Conservation (phyloP, 2,888 invertebrate species). For the Smittia aterrima region DNA sequence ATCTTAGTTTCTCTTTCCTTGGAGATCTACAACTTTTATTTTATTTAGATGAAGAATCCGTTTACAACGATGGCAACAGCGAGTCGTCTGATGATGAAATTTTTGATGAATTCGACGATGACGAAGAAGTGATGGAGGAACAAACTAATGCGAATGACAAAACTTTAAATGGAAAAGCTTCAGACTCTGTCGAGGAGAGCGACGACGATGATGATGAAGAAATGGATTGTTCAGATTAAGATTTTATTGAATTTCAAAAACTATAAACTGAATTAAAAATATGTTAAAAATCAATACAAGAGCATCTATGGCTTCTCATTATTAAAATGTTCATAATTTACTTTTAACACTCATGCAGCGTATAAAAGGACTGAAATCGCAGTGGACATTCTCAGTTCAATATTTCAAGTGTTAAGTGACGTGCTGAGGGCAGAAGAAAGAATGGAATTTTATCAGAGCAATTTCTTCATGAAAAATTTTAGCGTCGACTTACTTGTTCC, state of each 20-base stretch:
- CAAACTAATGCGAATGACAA: neutral
- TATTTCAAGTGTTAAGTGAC: too few species aligned
- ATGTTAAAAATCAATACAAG: neutral
- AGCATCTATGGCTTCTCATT: too few species aligned
- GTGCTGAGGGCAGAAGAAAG: too few species aligned
- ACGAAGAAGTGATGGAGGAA: neutral
- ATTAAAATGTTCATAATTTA: too few species aligned
- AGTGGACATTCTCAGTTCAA: too few species aligned
- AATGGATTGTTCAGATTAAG: constrained; percentile 29
- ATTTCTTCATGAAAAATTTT: too few species aligned
- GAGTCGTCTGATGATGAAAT: constrained; percentile 16
- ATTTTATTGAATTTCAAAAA: neutral
- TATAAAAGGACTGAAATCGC: too few species aligned
- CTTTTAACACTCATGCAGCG: too few species aligned
- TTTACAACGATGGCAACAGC: constrained; percentile 17
- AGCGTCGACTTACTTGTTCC: too few species aligned
- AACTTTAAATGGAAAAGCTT: neutral
- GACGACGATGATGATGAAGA: constrained; percentile 6
- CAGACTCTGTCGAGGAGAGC: neutral
- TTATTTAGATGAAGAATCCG: constrained; percentile 27
- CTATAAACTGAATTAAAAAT: neutral
- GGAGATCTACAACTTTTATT: neutral
- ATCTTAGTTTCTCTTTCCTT: too few species aligned
- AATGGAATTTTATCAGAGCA: too few species aligned
- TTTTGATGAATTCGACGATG: constrained; percentile 32